phyloP scores from a whole-genome alignment of 2,113 vertebrate genomes.

The Oreotrochilus melanogaster region DNA sequence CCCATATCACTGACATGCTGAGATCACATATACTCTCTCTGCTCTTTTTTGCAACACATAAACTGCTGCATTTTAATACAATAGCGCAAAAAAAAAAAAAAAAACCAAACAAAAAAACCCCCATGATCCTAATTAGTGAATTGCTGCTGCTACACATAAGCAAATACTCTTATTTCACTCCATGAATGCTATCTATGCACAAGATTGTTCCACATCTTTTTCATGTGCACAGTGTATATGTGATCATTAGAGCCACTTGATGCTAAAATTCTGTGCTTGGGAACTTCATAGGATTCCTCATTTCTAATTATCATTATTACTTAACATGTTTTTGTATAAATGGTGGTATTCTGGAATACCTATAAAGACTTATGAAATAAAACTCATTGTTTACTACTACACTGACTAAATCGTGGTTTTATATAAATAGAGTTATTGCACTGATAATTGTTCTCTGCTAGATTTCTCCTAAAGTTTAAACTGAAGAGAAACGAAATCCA shows the following conservation, averaged over 20 bases:
- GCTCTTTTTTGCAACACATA: background rate
- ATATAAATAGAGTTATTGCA: background rate
- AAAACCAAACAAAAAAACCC: too few relatives aligned
- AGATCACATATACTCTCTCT: background rate
- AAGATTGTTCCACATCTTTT: background rate
- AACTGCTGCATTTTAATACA: background rate
- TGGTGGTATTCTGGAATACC: background rate
- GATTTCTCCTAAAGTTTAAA: slow-evolving; percentile 10
- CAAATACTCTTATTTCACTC: background rate
- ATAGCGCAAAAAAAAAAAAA: background rate
- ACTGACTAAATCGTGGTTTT: background rate
- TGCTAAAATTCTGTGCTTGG: background rate
- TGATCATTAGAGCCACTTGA: background rate
- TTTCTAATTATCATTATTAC: background rate
- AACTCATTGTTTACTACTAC: background rate
- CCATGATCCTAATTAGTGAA: background rate
- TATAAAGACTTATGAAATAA: background rate
- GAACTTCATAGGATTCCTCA: background rate
- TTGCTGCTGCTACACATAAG: background rate
- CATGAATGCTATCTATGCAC: background rate
- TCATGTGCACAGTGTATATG: background rate
- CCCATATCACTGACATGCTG: background rate
- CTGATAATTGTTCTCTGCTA: background rate
- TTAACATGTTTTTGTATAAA: background rate
- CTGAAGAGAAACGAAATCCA: background rate